Conservation (phyloP, 2,888 invertebrate species). For the Ophioninae sp. region DNA sequence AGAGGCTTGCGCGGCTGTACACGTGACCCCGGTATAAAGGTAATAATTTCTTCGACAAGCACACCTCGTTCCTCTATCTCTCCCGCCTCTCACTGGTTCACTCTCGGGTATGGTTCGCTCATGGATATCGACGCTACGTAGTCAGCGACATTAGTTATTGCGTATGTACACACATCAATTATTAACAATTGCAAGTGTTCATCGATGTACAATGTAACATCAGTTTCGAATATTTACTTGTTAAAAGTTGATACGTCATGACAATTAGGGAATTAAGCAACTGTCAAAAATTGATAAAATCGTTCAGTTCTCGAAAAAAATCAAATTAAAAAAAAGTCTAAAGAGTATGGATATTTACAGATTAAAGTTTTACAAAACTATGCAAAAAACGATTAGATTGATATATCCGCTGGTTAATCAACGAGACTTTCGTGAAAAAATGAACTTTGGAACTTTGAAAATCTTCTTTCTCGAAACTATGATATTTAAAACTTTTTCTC, state of each 20-base stretch:
- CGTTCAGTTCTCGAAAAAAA: too few species aligned
- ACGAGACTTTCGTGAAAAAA: too few species aligned
- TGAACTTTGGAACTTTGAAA: too few species aligned
- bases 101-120: background rate
- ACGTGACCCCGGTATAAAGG: constrained; percentile 30
- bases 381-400: too few species aligned
- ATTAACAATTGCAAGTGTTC: background rate
- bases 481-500: too few species aligned
- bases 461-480: too few species aligned
- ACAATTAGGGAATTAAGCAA: background rate
- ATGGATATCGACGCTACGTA: background rate
- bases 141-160: background rate
- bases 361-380: too few species aligned
- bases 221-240: background rate
- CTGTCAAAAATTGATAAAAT: too few species aligned
- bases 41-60: constrained; percentile 40
- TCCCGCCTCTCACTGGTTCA: background rate
- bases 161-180: background rate
- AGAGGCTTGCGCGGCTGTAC: background rate
- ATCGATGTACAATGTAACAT: background rate
- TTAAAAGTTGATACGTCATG: background rate
- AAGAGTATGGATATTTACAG: too few species aligned
- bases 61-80: background rate
- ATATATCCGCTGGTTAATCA: too few species aligned
- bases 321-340: too few species aligned